These are phyloP conservation scores for Agrilus mali DNA, from an alignment of 2,888 invertebrate genomes.

Conservation along the genomic window DNA sequence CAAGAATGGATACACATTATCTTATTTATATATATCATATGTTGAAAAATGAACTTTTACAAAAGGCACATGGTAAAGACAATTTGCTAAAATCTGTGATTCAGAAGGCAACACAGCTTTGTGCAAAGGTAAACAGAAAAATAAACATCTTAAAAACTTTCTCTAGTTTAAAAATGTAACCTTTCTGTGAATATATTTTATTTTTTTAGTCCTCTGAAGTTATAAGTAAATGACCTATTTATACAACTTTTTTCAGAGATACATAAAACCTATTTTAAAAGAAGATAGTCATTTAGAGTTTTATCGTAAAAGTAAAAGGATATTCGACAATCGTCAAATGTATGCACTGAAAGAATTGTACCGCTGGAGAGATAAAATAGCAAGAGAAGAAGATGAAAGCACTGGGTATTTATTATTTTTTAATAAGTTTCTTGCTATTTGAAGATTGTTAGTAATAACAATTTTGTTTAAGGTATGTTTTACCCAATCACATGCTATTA, in stretches of 20 bases:
- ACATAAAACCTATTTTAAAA: conserved; percentile 60
- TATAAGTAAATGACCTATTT: conserved; percentile 2
- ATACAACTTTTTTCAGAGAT: conserved; percentile 43
- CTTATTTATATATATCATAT: conserved; percentile 78
- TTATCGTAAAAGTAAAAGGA: conserved; percentile 62
- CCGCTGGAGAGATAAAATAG: conserved; percentile 77
- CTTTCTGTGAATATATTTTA: too few relatives aligned
- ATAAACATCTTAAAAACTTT: too few relatives aligned
- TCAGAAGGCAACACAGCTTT: conserved; percentile 60
- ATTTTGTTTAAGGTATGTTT: conserved; percentile 54
- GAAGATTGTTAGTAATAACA: background rate
- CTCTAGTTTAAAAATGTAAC: too few relatives aligned
- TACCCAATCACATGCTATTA: conserved; percentile 93
- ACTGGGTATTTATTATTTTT: conserved; percentile 41
- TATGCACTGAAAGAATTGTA: conserved; percentile 70
- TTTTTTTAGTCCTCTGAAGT: background rate
- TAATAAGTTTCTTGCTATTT: background rate
- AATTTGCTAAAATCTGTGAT: conserved; percentile 60
- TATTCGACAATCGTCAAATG: conserved; percentile 76
- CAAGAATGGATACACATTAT: conserved; percentile 90
- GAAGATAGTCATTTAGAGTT: conserved; percentile 63
- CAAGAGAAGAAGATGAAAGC: conserved; percentile 85
- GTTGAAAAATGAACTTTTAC: conserved; percentile 62
- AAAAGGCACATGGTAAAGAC: conserved; percentile 42
- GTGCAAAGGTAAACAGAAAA: conserved; percentile 42